These are phyloP conservation scores for Bombus pyrosoma DNA, from an alignment of 1,140 invertebrate species.

Conservation along the genomic window DNA sequence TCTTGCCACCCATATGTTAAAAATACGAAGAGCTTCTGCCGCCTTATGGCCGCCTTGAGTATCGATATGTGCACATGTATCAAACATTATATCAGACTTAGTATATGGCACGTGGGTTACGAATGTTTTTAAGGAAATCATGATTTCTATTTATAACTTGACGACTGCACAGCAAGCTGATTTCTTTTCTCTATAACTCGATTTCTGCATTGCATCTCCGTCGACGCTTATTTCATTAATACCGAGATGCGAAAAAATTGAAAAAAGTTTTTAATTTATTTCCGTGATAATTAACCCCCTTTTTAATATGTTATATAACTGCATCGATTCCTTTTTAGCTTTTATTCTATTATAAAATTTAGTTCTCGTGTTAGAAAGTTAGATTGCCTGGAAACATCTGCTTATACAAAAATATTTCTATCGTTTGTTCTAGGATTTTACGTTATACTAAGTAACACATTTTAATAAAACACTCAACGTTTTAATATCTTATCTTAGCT, in stretches of 20 bases:
- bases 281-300: neutral
- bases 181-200: constrained; percentile 7
- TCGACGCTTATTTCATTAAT: neutral
- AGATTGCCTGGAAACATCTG: too few species aligned
- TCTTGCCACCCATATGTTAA: constrained; percentile 37
- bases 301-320: too few species aligned
- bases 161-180: constrained; percentile 32
- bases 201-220: neutral
- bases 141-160: constrained; percentile 60
- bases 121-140: constrained; percentile 60
- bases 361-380: too few species aligned
- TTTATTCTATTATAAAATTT: too few species aligned
- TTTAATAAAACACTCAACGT: too few species aligned
- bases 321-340: too few species aligned
- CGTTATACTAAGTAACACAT: too few species aligned
- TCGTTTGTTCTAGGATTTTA: too few species aligned
- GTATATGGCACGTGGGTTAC: constrained; percentile 50
- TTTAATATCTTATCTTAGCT: too few species aligned
- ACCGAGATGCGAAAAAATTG: neutral
- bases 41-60: constrained; percentile 37
- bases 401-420: too few species aligned
- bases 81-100: constrained; percentile 33
- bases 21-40: constrained; percentile 42
- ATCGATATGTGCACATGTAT: constrained; percentile 43
- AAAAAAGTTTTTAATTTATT: neutral